Evolutionary conservation across 2,797 vertebrate species (phyloP), one percentile per base, ranked within the genome.

Genomic region (Lutjanus argentimaculatus): DNA sequence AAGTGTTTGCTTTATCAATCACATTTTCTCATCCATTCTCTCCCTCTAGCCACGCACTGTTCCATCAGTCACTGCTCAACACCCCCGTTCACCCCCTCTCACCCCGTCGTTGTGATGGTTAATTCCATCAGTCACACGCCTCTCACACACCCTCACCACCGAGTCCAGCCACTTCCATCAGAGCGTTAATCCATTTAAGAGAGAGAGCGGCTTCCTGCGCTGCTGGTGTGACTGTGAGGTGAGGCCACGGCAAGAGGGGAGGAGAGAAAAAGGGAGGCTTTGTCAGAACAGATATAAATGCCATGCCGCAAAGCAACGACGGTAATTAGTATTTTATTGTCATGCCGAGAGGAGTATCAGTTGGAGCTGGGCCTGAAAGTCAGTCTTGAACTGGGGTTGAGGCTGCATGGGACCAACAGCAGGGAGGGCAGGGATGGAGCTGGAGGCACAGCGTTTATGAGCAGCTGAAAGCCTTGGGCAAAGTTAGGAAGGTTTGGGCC

Each of bases 101-200:
- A 82, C 89, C 86, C 88, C 56, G 57, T 92, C 77, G 52, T 75
- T 76, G 88, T 72, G 81, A 92, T 88, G 88, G 91, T 90, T 94
- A 93, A 94, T 95, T 93, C 92, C 91, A 93, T 93, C 93, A 94
- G 88, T 93, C 92, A 91, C 92, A 89, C 85, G 69, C 76, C 87
- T 91, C 91, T 82, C 88, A 76, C 84, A 85, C 84, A 71, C 77
- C 84, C 85, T 77, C 85, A 71, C 73, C 85, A 71, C 73, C 76
- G 57, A 70, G 79, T 81, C 69, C 67, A 21, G 85, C 83, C 89
- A 85, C 86, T 93, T 94, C 92, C 91, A 92, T 90, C 86, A 75
- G 75, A 83, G 69, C 56, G 70, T 82, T 93, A 94, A 95, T 94
- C 92, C 90, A 87, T 93, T 93, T 94, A 92, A 89, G 82, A 88